phyloP scores from a whole-genome alignment of 2,888 invertebrate genomes.

The Heliconius ismenius region DNA sequence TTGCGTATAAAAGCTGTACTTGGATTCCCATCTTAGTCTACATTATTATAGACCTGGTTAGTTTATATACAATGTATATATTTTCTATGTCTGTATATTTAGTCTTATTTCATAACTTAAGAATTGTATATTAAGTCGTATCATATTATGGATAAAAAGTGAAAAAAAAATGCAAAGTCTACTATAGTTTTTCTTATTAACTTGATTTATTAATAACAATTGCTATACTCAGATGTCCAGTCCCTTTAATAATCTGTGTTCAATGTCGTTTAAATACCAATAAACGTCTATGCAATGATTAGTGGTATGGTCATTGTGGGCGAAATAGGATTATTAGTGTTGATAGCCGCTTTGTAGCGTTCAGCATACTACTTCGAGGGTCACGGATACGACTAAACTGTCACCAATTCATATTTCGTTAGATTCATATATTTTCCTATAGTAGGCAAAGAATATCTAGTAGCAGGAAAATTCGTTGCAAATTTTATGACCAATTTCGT shows the following conservation, averaged over 20 bases:
- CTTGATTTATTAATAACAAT: not conserved
- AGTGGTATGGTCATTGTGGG: not conserved
- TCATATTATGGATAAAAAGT: not conserved
- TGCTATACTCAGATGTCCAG: not conserved
- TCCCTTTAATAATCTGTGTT: slow-evolving; percentile 8
- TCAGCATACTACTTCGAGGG: not conserved
- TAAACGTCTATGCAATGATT: not conserved
- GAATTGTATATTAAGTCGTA: not conserved
- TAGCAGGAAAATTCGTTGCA: not conserved
- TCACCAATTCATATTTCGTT: not conserved
- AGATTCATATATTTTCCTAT: not conserved
- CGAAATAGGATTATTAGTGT: not conserved
- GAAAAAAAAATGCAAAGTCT: not conserved
- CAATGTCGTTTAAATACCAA: slow-evolving; percentile 18
- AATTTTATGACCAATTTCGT: not conserved
- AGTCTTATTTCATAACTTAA: not conserved
- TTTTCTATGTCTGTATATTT: too few species aligned
- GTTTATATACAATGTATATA: too few species aligned
- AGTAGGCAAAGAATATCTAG: not conserved
- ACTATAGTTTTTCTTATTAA: not conserved
- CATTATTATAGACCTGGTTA: too few species aligned
- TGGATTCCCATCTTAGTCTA: not conserved
- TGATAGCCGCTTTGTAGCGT: not conserved
- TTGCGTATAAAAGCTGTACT: not conserved
- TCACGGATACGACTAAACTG: not conserved